Evolutionary conservation across 1,140 invertebrate species (phyloP), one percentile per base, ranked within the genome.

Genomic region (Ectropis grisescens): DNA sequence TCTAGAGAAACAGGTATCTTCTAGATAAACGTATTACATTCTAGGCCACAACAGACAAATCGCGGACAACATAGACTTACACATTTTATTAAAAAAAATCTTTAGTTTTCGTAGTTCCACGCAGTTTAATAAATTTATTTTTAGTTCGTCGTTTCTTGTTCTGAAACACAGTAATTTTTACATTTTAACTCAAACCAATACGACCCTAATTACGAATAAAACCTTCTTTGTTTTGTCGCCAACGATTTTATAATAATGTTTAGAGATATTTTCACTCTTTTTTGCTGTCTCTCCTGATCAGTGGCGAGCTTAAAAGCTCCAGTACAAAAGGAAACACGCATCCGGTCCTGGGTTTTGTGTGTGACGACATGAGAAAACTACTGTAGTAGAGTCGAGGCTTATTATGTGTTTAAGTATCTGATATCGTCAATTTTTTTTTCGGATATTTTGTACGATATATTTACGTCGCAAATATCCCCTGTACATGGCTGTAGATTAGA

Each of bases 281-380:
- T 19, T 42, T 26, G 37, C 40, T 47, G 23, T 36, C 40, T 12
- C 22, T 24, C 31, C 22, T 27, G 47, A 48, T 57, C 46, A 41
- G 34, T 31, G 16, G 39, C 36, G 39, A 36, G 31, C 37, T 56
- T 56, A 53, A 61, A 61, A 61, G 55, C 51, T 30, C 26, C 37
- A 11, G 29, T 43, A 58, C 43, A 62, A 62, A 62, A 45, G 43
- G 41, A n/a, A n/a, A 44, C 43, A 53, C 41, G 47, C 39, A 58
- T 62, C 55, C 58, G 58, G 48, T 35, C 45, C 41, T n/a, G n/a
- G n/a, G n/a, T n/a, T n/a, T n/a, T n/a, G n/a, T n/a, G n/a, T n/a
- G n/a, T n/a, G n/a, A n/a, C n/a, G n/a, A n/a, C n/a, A n/a, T n/a
- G n/a, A n/a, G n/a, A n/a, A n/a, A n/a, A n/a, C n/a, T n/a, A n/a